A percentile compares a stretch with the other conserved stretches of the same genome.
phyloP scores from a whole-genome alignment of 2,797 vertebrate genomes.

The Eupleurogrammus muticus region DNA sequence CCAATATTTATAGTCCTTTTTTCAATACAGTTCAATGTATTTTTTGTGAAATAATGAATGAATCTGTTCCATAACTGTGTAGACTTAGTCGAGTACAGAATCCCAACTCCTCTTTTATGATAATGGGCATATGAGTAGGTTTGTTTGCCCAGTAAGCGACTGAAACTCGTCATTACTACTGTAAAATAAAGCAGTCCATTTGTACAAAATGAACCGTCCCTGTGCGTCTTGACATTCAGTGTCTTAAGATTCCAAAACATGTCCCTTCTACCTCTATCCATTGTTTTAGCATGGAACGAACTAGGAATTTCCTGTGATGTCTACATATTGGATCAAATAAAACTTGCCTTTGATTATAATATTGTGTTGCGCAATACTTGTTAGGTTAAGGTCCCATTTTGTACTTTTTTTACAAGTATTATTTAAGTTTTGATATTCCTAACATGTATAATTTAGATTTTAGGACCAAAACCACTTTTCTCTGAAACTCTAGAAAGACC shows the following conservation, averaged over 20 bases:
- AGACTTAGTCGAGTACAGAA: conserved; percentile 50
- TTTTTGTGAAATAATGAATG: conserved; percentile 56
- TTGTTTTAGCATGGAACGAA: conserved; percentile 66
- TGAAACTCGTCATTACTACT: conserved; percentile 50
- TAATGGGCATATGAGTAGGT: conserved; percentile 38
- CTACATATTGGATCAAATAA: conserved; percentile 68
- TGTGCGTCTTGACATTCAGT: conserved; percentile 49
- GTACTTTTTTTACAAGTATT: no score
- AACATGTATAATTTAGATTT: no score
- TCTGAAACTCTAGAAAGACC: no score
- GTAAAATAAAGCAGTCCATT: conserved; percentile 59
- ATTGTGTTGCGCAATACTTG: conserved; percentile 25
- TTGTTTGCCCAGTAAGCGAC: conserved; percentile 41
- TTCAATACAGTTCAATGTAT: conserved; percentile 55
- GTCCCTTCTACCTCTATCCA: conserved; percentile 71
- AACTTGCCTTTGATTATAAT: conserved; percentile 65
- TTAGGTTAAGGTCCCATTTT: not conserved
- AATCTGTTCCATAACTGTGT: conserved; percentile 46
- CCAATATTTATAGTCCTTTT: conserved; percentile 37
- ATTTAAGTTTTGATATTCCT: no score
- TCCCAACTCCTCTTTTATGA: conserved; percentile 24
- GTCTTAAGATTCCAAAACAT: conserved; percentile 38
- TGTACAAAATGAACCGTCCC: conserved; percentile 32
- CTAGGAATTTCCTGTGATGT: conserved; percentile 60
- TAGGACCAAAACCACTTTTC: no score